These are phyloP conservation scores for Sparus aurata DNA, from an alignment of 2,797 vertebrate genomes.

Conservation along the genomic window DNA sequence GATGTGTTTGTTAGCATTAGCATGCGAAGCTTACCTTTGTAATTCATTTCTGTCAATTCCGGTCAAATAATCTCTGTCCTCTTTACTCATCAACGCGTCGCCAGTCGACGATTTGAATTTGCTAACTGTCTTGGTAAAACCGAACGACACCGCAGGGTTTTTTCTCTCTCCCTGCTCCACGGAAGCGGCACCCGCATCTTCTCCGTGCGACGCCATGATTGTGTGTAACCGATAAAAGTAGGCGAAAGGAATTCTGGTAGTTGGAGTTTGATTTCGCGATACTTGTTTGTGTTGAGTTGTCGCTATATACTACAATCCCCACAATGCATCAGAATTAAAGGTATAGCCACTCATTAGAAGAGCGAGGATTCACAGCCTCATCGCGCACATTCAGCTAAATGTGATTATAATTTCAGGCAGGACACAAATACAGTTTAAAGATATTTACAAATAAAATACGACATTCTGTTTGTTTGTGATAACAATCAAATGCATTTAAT, in stretches of 20 bases:
- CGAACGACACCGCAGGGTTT: slow-evolving; percentile 80
- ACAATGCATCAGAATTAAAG: slow-evolving; percentile 47
- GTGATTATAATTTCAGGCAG: not conserved
- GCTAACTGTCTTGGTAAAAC: slow-evolving; percentile 84
- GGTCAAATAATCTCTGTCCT: slow-evolving; percentile 83
- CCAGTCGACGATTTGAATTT: slow-evolving; percentile 72
- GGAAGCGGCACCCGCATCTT: slow-evolving; percentile 8
- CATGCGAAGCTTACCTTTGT: slow-evolving; percentile 77
- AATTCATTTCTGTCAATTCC: slow-evolving; percentile 82
- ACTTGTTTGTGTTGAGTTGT: fast-evolving
- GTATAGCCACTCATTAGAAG: not conserved
- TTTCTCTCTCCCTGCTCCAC: slow-evolving; percentile 74
- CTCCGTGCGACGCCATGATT: slow-evolving; percentile 82
- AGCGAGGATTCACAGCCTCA: not conserved
- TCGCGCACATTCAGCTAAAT: not conserved
- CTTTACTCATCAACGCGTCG: slow-evolving; percentile 44
- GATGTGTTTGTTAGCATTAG: slow-evolving; percentile 60
- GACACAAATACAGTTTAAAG: not conserved
- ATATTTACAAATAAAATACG: not conserved
- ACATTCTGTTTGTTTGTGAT: not conserved
- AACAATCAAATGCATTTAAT: not conserved
- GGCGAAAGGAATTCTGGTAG: slow-evolving; percentile 62
- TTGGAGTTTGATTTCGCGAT: slow-evolving; percentile 60
- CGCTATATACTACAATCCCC: slow-evolving; percentile 62
- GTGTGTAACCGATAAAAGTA: slow-evolving; percentile 33